Conservation (phyloP, 2,797 vertebrate species). For the Anomalospiza imberbis region DNA sequence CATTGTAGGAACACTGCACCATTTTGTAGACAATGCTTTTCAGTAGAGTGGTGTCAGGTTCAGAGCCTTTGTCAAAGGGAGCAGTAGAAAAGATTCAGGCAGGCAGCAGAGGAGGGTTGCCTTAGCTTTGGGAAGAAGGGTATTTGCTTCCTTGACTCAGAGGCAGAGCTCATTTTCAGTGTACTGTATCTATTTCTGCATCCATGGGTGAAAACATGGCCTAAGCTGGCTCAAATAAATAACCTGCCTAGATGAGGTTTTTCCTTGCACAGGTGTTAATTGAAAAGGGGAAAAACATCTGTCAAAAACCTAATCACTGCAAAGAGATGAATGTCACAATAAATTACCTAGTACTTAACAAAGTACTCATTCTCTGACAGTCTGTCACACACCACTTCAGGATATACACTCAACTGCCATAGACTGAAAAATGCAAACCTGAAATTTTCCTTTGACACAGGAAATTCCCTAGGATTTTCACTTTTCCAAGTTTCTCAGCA, state of each 20-base stretch:
- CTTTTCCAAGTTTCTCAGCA: not conserved
- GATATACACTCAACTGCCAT: not conserved
- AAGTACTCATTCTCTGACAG: not conserved
- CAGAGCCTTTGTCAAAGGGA: not conserved
- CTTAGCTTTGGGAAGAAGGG: not conserved
- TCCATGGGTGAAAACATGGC: not conserved
- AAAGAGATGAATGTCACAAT: not conserved
- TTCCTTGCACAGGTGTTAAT: not conserved
- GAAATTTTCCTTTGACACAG: not conserved
- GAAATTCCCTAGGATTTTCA: not conserved
- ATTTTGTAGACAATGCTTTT: not conserved
- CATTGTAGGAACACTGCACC: accelerated
- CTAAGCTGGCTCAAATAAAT: not conserved
- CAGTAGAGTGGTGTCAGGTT: not conserved
- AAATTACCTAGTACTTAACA: not conserved
- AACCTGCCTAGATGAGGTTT: not conserved
- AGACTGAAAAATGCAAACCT: not conserved
- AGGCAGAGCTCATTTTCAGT: not conserved
- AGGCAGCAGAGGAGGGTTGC: not conserved
- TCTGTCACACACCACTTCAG: not conserved
- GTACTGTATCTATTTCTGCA: not conserved
- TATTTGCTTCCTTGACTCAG: not conserved
- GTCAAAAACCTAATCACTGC: not conserved
- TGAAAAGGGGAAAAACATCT: not conserved
- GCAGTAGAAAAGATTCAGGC: not conserved